phyloP scores from a whole-genome alignment of 2,888 invertebrate genomes.

The Blomia tropicalis region DNA sequence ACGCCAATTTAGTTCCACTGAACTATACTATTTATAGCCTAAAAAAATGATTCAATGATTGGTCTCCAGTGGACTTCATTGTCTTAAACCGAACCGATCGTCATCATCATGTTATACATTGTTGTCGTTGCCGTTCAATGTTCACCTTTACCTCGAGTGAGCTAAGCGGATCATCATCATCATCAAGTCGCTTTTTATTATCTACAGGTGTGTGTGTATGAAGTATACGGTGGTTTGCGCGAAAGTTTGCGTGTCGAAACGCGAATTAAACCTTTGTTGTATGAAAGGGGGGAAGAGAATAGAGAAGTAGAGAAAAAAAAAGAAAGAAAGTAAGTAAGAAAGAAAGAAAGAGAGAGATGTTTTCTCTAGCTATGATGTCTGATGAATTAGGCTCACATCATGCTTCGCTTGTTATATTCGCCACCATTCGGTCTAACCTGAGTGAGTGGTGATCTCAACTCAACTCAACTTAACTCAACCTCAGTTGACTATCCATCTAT shows the following conservation, averaged over 20 bases:
- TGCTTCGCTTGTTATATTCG: slow-evolving; percentile 7
- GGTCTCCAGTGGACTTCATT: neutral
- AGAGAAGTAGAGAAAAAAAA: too few relatives aligned
- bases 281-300: too few relatives aligned
- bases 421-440: too few relatives aligned
- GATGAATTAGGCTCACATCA: slow-evolving; percentile 15
- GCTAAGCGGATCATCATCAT: slow-evolving; percentile 15
- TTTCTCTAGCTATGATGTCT: neutral
- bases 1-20: too few relatives aligned
- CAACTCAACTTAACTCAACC: too few relatives aligned
- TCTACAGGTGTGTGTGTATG: slow-evolving; percentile 6
- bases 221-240: neutral
- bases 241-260: slow-evolving; percentile 15
- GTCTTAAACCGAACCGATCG: slow-evolving; percentile 10
- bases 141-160: slow-evolving; percentile 1
- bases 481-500: too few relatives aligned
- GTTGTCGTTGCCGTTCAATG: too few relatives aligned
- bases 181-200: too few relatives aligned
- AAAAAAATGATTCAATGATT: neutral
- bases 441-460: too few relatives aligned
- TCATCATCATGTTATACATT: slow-evolving; percentile 9
- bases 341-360: too few relatives aligned
- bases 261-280: slow-evolving; percentile 8
- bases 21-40: too few relatives aligned
- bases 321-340: too few relatives aligned